Percentiles rank a stretch among this genome's conserved stretches.
Evolutionary conservation across 2,888 invertebrate species (phyloP).

Genomic region (Drosophila ezoana): DNA sequence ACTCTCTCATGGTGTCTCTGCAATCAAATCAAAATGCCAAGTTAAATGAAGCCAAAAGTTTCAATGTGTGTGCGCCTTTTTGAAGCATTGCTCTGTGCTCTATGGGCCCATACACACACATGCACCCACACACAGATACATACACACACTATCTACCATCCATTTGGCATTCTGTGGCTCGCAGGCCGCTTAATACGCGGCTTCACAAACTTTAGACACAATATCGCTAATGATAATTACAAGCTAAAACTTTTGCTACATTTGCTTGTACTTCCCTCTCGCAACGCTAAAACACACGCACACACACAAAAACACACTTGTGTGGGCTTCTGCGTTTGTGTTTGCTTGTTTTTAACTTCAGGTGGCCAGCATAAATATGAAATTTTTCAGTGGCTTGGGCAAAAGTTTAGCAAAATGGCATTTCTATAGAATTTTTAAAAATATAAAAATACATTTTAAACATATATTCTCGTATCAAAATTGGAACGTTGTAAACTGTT

Average conservation of each 20-base stretch:
- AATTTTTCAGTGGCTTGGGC: conserved; percentile 57
- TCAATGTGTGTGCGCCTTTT: conserved; percentile 46
- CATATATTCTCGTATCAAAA: too few relatives aligned
- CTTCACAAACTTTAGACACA: conserved; percentile 78
- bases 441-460: neutral
- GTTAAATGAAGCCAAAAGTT: conserved; percentile 70
- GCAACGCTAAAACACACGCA: conserved; percentile 1
- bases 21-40: conserved; percentile 70
- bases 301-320: neutral
- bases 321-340: conserved; percentile 21
- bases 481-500: neutral
- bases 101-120: conserved; percentile 10
- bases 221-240: conserved; percentile 82
- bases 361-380: conserved; percentile 74
- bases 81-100: conserved; percentile 35
- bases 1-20: conserved; percentile 18
- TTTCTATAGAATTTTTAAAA: conserved; percentile 12
- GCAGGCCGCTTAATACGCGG: conserved; percentile 66
- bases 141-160: conserved; percentile 21
- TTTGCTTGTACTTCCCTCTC: conserved; percentile 38
- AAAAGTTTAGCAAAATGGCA: conserved; percentile 53
- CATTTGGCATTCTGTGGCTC: conserved; percentile 56
- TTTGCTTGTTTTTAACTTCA: conserved; percentile 62
- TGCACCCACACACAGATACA: conserved; percentile 7
- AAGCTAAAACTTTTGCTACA: conserved; percentile 73